phyloP scores from a whole-genome alignment of 2,797 vertebrate species.

The Pelobates cultripes region DNA sequence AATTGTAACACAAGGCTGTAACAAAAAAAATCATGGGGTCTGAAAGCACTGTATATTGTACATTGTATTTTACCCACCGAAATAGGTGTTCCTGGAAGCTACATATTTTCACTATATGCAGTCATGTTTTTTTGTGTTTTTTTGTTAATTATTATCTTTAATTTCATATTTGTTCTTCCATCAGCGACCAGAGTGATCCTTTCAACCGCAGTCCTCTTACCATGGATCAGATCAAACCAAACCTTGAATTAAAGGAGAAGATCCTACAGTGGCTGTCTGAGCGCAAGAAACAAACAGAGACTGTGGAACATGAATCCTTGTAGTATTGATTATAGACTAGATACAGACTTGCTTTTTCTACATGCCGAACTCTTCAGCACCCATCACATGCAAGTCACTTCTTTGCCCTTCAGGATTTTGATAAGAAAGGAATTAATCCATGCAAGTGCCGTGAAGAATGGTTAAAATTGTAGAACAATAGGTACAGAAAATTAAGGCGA shows the following conservation, averaged over 20 bases:
- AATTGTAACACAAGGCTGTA: too few species aligned
- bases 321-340: neutral
- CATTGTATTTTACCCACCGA: too few species aligned
- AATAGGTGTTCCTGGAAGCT: too few species aligned
- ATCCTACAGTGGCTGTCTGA: constrained; percentile 92
- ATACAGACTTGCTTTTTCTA: neutral
- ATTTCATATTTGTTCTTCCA: neutral
- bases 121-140: too few species aligned
- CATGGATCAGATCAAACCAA: constrained; percentile 98
- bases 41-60: too few species aligned
- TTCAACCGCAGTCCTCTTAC: constrained; percentile 98
- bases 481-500: neutral
- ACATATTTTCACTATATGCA: too few species aligned
- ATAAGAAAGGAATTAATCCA: neutral
- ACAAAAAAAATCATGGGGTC: too few species aligned
- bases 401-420: neutral
- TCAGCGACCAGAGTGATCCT: constrained; percentile 96
- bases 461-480: neutral
- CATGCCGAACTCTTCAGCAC: neutral
- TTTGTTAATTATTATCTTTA: too few species aligned
- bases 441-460: neutral
- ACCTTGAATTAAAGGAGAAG: constrained; percentile 91
- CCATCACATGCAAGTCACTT: neutral
- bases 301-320: neutral
- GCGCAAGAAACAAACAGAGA: constrained; percentile 80